A percentile compares a stretch with the other conserved stretches of the same genome.
phyloP scores from a whole-genome alignment of 1,140 invertebrate species.

The Eciton burchellii region DNA sequence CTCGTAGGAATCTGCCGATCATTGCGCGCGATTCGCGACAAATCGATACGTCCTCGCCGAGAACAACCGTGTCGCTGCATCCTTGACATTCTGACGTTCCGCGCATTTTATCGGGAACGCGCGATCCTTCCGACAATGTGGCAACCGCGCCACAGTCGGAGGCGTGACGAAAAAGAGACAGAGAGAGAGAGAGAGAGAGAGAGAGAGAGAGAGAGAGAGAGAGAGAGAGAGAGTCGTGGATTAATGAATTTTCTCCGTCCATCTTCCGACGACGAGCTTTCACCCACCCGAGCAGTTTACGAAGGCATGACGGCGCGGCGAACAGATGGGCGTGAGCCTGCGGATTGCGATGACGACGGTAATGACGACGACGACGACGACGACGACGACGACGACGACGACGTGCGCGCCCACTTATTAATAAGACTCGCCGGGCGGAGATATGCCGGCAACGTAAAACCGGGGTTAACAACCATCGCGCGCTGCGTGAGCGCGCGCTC shows the following conservation, averaged over 20 bases:
- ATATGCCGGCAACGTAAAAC: slow-evolving; percentile 68
- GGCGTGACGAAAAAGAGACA: too few relatives aligned
- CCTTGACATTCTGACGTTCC: background rate
- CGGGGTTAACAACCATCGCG: slow-evolving; percentile 82
- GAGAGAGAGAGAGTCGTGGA: background rate
- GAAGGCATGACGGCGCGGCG: background rate
- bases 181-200: too few relatives aligned
- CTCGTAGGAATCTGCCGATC: too few relatives aligned
- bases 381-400: slow-evolving; percentile 7
- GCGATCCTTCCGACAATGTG: too few relatives aligned
- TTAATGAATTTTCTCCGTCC: slow-evolving; percentile 18
- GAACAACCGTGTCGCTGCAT: background rate
- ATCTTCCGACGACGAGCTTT: background rate
- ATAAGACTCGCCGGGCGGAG: slow-evolving; percentile 69
- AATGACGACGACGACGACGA: slow-evolving; percentile 4
- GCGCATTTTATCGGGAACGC: background rate
- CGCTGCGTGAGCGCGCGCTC: slow-evolving; percentile 60
- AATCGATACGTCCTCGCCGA: background rate
- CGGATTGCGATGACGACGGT: background rate
- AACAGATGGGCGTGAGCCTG: background rate
- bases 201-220: too few relatives aligned
- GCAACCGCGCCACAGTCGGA: too few relatives aligned
- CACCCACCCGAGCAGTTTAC: background rate
- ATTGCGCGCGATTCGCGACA: too few relatives aligned
- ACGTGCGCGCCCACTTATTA: slow-evolving; percentile 69